Evolutionary conservation across 2,888 invertebrate genomes (phyloP), one percentile per base, ranked within the genome.

Genomic region (Hybos culiciformis): DNA sequence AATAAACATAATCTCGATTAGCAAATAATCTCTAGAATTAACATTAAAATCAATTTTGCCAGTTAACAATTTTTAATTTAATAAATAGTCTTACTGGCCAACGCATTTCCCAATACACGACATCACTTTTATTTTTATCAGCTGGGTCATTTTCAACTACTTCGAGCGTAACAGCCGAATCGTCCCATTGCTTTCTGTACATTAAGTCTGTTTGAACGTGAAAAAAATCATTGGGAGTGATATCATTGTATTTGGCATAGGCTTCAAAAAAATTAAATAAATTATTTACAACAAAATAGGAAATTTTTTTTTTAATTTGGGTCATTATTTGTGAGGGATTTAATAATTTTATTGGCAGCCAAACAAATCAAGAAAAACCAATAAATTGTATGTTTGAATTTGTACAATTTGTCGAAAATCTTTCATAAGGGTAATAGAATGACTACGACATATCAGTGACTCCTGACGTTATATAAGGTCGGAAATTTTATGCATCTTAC

Each of bases 91-190:
- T 70, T 62, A 84, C 83, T 50, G 90, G 90, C 86, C 88, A 90
- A 44, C 79, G 68, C 69, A 87, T 84, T 67, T 88, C 87, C 90
- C 90, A 90, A 55, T 90, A 88, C 44, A 90, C 68, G 31, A 90
- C 69, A 47, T 85, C 80, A 54, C 82, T 80, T 50, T 80, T 75
- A 0, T 67, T 60, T 2, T 69, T 56, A 0, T 70, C 70, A 40
- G 63, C 56, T 1, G 75, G 74, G 58, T 78, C 75, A 5, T 71
- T 65, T 52, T 86, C 85, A 8, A 86, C 73, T 5, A 86, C 69
- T 41, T 79, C 71, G 26, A 90, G 66, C 21, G 77, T 68, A 2
- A 82, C 75, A 1, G 84, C 86, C 1, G 84, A 83, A 1, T 72
- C 69, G 63, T 90, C 90, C 90, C 88, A 90, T 42, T 74, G 69